phyloP scores from a whole-genome alignment of 2,797 vertebrate genomes.

The Smutsia temminckii region DNA sequence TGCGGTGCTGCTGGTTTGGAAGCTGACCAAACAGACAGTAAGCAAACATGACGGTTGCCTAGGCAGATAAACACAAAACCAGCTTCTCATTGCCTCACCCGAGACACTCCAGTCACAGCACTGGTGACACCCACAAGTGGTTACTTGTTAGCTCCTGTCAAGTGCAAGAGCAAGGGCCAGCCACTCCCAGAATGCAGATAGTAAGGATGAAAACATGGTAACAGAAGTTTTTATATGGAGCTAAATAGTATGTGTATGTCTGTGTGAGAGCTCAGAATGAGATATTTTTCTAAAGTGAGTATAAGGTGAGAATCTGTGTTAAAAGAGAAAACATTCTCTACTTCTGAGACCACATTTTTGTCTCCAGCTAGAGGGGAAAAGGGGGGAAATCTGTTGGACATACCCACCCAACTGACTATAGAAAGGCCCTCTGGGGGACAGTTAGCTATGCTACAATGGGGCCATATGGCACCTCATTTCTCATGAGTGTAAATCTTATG shows the following conservation, averaged over 20 bases:
- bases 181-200: neutral
- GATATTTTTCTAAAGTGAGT: neutral
- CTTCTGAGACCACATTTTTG: neutral
- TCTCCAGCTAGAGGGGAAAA: neutral
- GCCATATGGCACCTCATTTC: neutral
- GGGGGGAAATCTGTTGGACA: neutral
- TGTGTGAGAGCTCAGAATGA: conserved; percentile 21
- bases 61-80: conserved; percentile 53
- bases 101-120: conserved; percentile 33
- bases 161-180: neutral
- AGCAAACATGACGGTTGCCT: conserved; percentile 69
- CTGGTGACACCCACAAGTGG: conserved; percentile 29
- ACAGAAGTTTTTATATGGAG: neutral
- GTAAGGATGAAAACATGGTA: neutral
- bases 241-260: neutral
- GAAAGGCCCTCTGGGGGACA: neutral
- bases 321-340: neutral
- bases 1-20: conserved; percentile 68
- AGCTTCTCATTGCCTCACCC: conserved; percentile 41
- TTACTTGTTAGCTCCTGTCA: conserved; percentile 56
- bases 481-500: neutral
- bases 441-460: neutral
- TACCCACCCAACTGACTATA: neutral
- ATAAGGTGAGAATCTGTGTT: neutral
- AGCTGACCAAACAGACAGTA: conserved; percentile 65